These are phyloP conservation scores for Hypomecis atomaria DNA, from an alignment of 2,888 invertebrate species.

Conservation along the genomic window DNA sequence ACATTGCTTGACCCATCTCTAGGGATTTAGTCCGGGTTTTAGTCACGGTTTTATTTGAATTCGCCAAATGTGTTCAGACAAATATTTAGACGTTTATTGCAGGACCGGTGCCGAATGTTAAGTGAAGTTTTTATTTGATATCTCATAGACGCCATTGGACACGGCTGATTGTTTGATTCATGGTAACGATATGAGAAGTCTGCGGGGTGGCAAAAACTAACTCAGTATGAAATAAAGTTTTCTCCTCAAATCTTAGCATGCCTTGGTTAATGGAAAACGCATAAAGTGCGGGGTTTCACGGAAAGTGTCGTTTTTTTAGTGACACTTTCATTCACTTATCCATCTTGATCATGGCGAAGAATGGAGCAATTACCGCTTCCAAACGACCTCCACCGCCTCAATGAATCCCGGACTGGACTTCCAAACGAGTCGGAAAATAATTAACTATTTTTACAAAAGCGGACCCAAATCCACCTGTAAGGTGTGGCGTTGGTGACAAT, in stretches of 20 bases:
- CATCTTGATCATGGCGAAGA: conserved; percentile 32
- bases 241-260: conserved; percentile 12
- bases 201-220: conserved; percentile 23
- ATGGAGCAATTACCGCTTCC: conserved; percentile 32
- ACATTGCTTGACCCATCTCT: conserved; percentile 73
- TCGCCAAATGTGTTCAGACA: conserved; percentile 73
- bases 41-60: conserved; percentile 83
- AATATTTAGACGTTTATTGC: conserved; percentile 84
- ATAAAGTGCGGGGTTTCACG: conserved; percentile 18
- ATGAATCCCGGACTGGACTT: conserved; percentile 32
- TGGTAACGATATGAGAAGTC: conserved; percentile 51
- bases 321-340: conserved; percentile 31
- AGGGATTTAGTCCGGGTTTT: conserved; percentile 75
- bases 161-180: conserved; percentile 62
- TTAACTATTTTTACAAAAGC: conserved; percentile 44
- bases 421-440: conserved; percentile 39
- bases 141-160: conserved; percentile 59
- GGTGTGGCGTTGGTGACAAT: conserved; percentile 63
- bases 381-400: conserved; percentile 34
- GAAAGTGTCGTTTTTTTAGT: conserved; percentile 19
- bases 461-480: conserved; percentile 32
- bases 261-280: conserved; percentile 10
- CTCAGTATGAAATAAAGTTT: conserved; percentile 19
- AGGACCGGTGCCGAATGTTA: conserved; percentile 78
- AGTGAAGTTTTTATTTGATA: conserved; percentile 71